phyloP scores from a whole-genome alignment of 2,797 vertebrate genomes.

The Gouania willdenowi region DNA sequence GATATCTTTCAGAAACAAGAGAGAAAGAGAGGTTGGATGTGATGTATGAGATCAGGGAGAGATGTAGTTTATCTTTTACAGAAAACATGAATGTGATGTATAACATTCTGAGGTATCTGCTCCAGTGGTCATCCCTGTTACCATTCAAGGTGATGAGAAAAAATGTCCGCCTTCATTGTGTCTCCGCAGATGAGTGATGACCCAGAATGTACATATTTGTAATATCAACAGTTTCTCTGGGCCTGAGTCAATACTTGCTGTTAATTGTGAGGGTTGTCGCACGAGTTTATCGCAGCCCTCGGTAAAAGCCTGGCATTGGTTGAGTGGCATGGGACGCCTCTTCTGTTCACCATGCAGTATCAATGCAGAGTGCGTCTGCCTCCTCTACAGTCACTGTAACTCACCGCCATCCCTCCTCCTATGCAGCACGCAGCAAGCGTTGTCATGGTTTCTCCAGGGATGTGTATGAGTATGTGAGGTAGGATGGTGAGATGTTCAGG shows the following conservation, averaged over 20 bases:
- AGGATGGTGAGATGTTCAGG: conserved; percentile 13
- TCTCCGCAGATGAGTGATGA: no score
- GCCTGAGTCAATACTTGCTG: conserved; percentile 34
- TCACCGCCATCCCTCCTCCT: conserved; percentile 22
- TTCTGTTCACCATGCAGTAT: conserved; percentile 33
- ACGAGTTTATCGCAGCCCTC: no score
- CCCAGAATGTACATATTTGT: no score
- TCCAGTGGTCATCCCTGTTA: conserved; percentile 41
- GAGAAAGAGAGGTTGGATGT: no score
- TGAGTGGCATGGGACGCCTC: conserved; percentile 13
- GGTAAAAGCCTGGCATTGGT: conserved; percentile 42
- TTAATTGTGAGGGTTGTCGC: conserved; percentile 31
- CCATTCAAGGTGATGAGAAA: no score
- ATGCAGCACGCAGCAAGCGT: conserved; percentile 40
- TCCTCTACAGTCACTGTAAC: conserved; percentile 38
- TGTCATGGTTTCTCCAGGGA: conserved; percentile 53
- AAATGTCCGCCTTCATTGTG: no score
- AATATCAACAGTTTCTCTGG: conserved; percentile 11
- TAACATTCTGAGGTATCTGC: no score
- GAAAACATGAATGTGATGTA: no score
- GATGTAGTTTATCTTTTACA: no score
- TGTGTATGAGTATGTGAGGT: conserved; percentile 42
- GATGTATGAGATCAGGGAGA: no score
- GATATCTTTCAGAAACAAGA: no score
- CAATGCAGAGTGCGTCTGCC: conserved; percentile 38